Percentiles rank a stretch among this genome's conserved stretches.
phyloP scores from a whole-genome alignment of 1,140 invertebrate genomes.

The Parasteatoda tepidariorum region DNA sequence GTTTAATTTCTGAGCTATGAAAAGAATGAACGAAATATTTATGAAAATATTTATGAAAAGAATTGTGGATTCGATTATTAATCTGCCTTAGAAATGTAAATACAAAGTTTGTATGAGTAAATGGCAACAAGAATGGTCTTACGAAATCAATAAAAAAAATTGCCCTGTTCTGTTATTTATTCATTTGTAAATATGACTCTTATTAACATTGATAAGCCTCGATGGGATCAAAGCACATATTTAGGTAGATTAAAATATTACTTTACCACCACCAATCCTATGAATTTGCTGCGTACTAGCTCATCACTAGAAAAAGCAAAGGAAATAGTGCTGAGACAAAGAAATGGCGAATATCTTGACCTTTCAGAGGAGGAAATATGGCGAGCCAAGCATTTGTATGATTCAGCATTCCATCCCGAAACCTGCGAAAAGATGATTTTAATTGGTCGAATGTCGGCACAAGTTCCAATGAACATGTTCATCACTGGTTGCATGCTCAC shows the following conservation, averaged over 20 bases:
- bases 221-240: constrained; percentile 94
- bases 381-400: constrained; percentile 84
- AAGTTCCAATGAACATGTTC: constrained; percentile 96
- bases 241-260: constrained; percentile 93
- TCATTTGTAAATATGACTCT: constrained; percentile 4
- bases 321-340: constrained; percentile 77
- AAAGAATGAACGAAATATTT: no score
- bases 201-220: constrained; percentile 88
- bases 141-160: no score
- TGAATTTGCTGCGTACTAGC: constrained; percentile 83
- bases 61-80: no score
- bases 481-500: constrained; percentile 98
- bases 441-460: constrained; percentile 97
- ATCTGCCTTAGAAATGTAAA: no score
- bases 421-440: constrained; percentile 98
- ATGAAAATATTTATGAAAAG: no score
- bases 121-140: no score
- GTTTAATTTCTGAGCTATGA: no score
- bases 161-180: no score
- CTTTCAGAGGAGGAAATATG: constrained; percentile 84
- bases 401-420: constrained; percentile 98
- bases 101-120: no score
- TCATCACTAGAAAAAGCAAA: constrained; percentile 82
- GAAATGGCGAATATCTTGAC: constrained; percentile 78
- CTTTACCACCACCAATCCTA: constrained; percentile 93